Evolutionary conservation across 2,113 vertebrate genomes (phyloP), one percentile per base, ranked within the genome.

Genomic region (Eulacestoma nigropectus): DNA sequence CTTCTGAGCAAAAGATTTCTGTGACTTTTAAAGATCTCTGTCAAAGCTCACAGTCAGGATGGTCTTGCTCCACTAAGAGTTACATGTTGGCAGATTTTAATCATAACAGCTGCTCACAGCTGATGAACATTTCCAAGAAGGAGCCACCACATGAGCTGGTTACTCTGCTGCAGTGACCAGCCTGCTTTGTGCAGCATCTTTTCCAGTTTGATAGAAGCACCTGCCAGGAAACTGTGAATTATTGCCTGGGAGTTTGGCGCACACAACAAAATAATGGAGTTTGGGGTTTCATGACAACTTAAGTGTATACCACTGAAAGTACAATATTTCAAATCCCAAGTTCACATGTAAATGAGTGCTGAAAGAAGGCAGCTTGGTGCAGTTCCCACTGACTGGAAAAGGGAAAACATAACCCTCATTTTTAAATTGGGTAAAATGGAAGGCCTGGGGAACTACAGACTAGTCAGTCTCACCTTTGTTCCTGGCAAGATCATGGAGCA

Each of bases 141-240:
- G 10, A 77, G 10, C 41, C 3, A 2, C 26, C 6, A 3, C 0
- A 0, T 56, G 42, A 76, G 12, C 27, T 72, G 59, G 37, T 57
- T 70, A 10, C n/a, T 53, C 30, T 3, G 5, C 56, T 57, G 27
- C 44, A 37, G 56, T 76, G 74, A 50, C 42, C 30, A 65, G 32
- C 47, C 50, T 91, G 42, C n/a, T 82, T 21, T 2, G 1, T 42
- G 42, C 35, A 74, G 14, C 12, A 42, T 33, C 46, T 59, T 89
- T 87, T n/a, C 57, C 65, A 85, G 42, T 9, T 26, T 16, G 27
- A 89, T 25, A 73, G 74, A 92, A 76, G 55, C 32, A 4, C 52
- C 65, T 82, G 52, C 37, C 35, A 68, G 46, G 27, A 79, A 59
- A 78, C 11, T 56, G 1, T 26, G 41, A 75, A 70, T 39, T 70